phyloP scores from a whole-genome alignment of 2,797 vertebrate genomes.

The Acestrorhynchus altus region DNA sequence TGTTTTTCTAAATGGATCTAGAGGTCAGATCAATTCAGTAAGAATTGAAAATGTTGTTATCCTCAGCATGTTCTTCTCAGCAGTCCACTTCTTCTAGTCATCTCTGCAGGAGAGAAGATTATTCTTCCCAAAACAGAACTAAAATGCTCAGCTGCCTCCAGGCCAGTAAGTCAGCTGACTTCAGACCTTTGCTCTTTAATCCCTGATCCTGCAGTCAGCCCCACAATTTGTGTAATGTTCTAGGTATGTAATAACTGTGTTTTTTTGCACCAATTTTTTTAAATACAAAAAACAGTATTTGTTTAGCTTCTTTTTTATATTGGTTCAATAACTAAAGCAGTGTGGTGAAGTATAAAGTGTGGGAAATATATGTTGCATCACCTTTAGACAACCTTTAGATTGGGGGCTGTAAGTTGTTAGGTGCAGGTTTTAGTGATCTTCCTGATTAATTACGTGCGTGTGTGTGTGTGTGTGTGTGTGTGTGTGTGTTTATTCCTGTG shows the following conservation, averaged over 20 bases:
- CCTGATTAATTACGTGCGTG: no score
- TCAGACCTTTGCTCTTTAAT: neutral
- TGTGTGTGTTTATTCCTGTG: no score
- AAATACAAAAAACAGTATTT: no score
- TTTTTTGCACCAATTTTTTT: no score
- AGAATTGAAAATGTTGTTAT: neutral
- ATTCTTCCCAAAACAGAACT: neutral
- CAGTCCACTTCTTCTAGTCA: neutral
- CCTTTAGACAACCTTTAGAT: no score
- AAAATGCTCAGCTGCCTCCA: conserved; percentile 18
- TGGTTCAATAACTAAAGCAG: no score
- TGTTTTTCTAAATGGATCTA: neutral
- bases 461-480: no score
- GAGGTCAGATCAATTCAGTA: neutral
- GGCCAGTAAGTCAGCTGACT: conserved; percentile 12
- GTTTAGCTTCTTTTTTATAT: no score
- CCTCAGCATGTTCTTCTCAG: neutral
- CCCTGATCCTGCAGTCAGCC: neutral
- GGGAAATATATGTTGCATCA: no score
- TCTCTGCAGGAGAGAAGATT: neutral
- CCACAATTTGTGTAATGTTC: neutral
- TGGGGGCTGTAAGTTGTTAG: no score
- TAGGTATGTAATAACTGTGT: neutral
- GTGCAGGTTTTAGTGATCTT: no score
- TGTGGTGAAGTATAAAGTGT: no score